A percentile compares a stretch with the other conserved stretches of the same genome.
These are phyloP conservation scores for Serranus cabrilla DNA, from an alignment of 2,797 vertebrate genomes.

Conservation along the genomic window DNA sequence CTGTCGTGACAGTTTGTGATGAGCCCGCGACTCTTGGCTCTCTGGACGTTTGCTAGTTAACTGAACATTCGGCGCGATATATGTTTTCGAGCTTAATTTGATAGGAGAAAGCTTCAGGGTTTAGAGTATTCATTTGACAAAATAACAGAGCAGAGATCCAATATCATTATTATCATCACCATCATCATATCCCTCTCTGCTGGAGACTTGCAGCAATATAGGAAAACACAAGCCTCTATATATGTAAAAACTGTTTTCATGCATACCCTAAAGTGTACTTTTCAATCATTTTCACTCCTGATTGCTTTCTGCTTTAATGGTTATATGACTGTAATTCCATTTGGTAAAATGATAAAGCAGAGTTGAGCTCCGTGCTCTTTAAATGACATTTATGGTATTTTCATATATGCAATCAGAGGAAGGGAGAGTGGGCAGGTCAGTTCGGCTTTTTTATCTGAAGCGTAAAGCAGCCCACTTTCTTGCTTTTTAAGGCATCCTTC, in stretches of 20 bases:
- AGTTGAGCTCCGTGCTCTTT: conserved; percentile 38
- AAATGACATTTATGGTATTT: conserved; percentile 58
- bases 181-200: conserved; percentile 45
- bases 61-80: conserved; percentile 30
- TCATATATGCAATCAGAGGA: conserved; percentile 38
- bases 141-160: conserved; percentile 54
- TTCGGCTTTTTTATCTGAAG: conserved; percentile 4
- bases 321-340: conserved; percentile 48
- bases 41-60: conserved; percentile 41
- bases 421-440: conserved; percentile 24
- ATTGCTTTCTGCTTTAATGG: conserved; percentile 56
- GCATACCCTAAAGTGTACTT: conserved; percentile 37
- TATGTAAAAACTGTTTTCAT: conserved; percentile 44
- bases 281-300: conserved; percentile 51
- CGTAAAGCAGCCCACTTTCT: background rate
- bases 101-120: conserved; percentile 30
- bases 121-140: conserved; percentile 53
- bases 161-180: conserved; percentile 46
- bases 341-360: conserved; percentile 46
- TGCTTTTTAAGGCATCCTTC: conserved; percentile 21
- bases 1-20: conserved; percentile 19
- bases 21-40: conserved; percentile 21
- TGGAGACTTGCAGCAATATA: conserved; percentile 27
- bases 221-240: conserved; percentile 10
- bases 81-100: conserved; percentile 47